Base-by-base conservation (phyloP, 2,888 invertebrate species). In the Tridacna gigas region DNA sequence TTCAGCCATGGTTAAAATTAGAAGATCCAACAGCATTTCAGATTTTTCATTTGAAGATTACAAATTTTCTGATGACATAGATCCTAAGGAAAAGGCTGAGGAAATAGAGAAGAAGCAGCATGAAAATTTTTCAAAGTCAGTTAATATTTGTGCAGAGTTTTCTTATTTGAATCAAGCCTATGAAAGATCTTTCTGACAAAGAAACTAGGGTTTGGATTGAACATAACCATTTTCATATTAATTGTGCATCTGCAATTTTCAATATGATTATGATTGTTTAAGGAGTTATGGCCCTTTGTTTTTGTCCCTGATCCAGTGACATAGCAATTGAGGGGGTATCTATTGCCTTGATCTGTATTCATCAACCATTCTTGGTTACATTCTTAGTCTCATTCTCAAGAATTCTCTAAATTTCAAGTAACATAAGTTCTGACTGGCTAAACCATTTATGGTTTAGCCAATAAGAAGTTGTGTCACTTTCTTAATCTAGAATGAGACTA, bases 1-100 rank as follows among this genome's bases (percentile, higher is more conserved):
- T 80, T 5, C 76, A 93, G 92, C 91, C 26, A 91, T 92, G 77
- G 89, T 93, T 76, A 95, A 94, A 86, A 87, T 93, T 48, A 96
- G 97, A 74, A 96, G 98, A 56, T 98, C 98, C 77, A 98, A 97
- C 94, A 98, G 97, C 0, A 97, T 97, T 96, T 97, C 97, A 0
- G 89, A 89, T 51, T 97, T 97, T 91, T 97, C 97, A 0, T 96
- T 97, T 86, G 98, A 98, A 94, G 97, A 97, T 91, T 95, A 96
- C 67, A 90, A 86, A 25, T 90, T 92, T 79, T 83, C 88, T 1
- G 92, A 90, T 7, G 92, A 93, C 12, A 87, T 84, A 61, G 93
- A 94, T 74, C 90, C 91, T 0, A 91, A 90, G 69, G 94, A 94
- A 69, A 90, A 89, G 69, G 93, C 91, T 5, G 89, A 89, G 20